Conservation (phyloP, 2,113 vertebrate genomes). For the human region GRCh38 chr6:120951501-120952000, state of each 20-base stretch:
- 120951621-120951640: conserved; percentile 26
- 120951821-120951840: background rate
- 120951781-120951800: background rate
- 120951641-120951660: background rate
- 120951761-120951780: background rate
- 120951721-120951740: background rate
- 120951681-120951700: background rate
- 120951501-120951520: background rate
- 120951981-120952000: background rate
- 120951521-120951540: background rate
- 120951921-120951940: background rate
- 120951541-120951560: background rate
- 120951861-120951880: background rate
- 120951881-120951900: background rate
- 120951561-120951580: background rate
- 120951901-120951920: background rate
- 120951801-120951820: background rate
- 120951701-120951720: conserved; percentile 10
- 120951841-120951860: background rate
- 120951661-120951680: background rate
- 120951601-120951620: background rate
- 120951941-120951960: background rate
- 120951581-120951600: background rate
- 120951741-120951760: background rate
- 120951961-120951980: background rate